Conservation (phyloP, 2,888 invertebrate species). For the Entomobrya multifasciata region DNA sequence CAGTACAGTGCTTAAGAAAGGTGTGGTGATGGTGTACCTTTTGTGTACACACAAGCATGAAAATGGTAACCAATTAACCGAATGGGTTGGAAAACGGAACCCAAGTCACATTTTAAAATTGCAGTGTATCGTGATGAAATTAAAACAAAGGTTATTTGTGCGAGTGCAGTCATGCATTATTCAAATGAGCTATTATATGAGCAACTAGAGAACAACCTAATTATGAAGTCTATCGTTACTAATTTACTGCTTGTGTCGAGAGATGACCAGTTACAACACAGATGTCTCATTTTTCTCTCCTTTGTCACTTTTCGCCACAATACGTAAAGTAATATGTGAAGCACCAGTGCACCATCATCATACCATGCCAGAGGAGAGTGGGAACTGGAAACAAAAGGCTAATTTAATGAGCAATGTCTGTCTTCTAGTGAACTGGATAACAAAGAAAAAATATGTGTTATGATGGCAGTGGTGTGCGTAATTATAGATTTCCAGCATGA, state of each 20-base stretch:
- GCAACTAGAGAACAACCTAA: too few species aligned
- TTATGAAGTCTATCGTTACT: conserved; percentile 2
- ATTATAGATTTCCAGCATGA: neutral
- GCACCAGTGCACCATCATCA: too few species aligned
- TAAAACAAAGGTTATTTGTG: too few species aligned
- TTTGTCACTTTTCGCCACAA: neutral
- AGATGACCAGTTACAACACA: neutral
- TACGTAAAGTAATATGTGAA: neutral
- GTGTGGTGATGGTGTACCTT: neutral
- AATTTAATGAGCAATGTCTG: neutral
- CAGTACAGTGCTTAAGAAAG: neutral
- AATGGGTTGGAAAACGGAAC: too few species aligned
- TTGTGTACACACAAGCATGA: neutral
- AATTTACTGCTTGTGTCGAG: neutral
- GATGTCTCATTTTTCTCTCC: neutral
- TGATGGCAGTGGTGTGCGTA: too few species aligned
- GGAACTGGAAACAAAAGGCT: neutral
- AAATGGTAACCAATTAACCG: neutral
- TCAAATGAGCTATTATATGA: too few species aligned
- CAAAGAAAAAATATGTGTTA: too few species aligned
- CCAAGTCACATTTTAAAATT: too few species aligned
- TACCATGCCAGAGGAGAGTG: too few species aligned
- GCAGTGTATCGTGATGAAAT: too few species aligned
- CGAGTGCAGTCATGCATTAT: too few species aligned
- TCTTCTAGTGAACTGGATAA: neutral